Conservation (phyloP, 2,888 invertebrate species). For the Archips crataeganus region DNA sequence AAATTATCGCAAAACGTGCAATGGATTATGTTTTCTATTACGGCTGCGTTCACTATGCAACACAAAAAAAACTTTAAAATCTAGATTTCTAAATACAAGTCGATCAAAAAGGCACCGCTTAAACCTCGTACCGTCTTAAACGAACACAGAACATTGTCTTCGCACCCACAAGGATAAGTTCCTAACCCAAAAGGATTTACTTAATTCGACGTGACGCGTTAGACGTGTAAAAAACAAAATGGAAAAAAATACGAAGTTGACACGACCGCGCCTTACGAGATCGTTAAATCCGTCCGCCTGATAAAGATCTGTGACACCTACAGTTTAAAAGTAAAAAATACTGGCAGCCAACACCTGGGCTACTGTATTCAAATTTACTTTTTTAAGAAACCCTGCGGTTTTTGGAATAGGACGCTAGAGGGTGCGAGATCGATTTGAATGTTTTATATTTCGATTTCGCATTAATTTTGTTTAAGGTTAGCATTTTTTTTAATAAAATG, state of each 20-base stretch:
- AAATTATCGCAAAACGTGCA: too few relatives aligned
- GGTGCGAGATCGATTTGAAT: slow-evolving; percentile 69
- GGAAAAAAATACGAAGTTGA: slow-evolving; percentile 70
- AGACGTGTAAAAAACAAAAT: slow-evolving; percentile 69
- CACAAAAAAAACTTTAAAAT: not conserved
- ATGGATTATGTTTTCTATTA: not conserved
- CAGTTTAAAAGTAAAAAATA: slow-evolving; percentile 61
- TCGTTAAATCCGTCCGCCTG: slow-evolving; percentile 80
- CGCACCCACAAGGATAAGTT: slow-evolving; percentile 71
- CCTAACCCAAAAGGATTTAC: slow-evolving; percentile 76
- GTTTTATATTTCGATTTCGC: not conserved
- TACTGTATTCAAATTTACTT: slow-evolving; percentile 82
- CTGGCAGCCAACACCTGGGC: slow-evolving; percentile 67
- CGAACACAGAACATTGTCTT: slow-evolving; percentile 52
- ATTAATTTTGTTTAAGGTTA: not conserved
- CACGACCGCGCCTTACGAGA: slow-evolving; percentile 75
- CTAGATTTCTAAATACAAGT: slow-evolving; percentile 1
- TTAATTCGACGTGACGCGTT: slow-evolving; percentile 81
- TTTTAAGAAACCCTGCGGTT: slow-evolving; percentile 69
- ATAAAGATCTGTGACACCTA: slow-evolving; percentile 84
- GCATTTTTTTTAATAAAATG: not conserved
- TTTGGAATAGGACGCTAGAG: slow-evolving; percentile 68
- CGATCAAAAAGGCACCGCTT: slow-evolving; percentile 20
- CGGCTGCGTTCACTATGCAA: not conserved
- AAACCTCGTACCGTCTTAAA: slow-evolving; percentile 35